phyloP scores from a whole-genome alignment of 2,797 vertebrate species.

The Myotis vivesi region DNA sequence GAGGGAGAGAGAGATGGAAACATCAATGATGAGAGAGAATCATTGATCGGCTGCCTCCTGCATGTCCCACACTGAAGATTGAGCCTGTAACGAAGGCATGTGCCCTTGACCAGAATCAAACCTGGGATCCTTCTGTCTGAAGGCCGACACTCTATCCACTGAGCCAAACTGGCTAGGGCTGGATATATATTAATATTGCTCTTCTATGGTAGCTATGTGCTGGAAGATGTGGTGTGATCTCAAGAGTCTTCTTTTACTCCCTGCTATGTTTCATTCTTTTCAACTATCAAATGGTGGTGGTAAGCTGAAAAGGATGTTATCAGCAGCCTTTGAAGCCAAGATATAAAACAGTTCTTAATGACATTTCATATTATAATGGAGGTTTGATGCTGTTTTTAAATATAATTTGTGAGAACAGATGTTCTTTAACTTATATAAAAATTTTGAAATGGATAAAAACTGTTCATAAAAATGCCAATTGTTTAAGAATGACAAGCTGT shows the following conservation, averaged over 20 bases:
- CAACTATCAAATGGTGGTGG: background rate
- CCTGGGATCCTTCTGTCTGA: no score
- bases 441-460: background rate
- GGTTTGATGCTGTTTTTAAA: slow-evolving; percentile 43
- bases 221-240: background rate
- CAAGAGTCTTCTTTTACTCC: background rate
- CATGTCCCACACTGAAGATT: no score
- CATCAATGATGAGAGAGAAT: no score
- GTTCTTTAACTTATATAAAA: slow-evolving; percentile 40
- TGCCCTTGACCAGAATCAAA: no score
- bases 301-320: background rate
- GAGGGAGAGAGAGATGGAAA: no score
- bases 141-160: no score
- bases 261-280: background rate
- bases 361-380: background rate
- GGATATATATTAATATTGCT: background rate
- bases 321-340: background rate
- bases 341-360: background rate
- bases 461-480: background rate
- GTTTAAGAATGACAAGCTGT: background rate
- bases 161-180: background rate
- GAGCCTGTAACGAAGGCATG: no score
- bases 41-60: no score
- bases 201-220: background rate
- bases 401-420: background rate